Evolutionary conservation across 2,113 vertebrate genomes (phyloP), one percentile per base, ranked within the genome.

Genomic region (Stegastes partitus): DNA sequence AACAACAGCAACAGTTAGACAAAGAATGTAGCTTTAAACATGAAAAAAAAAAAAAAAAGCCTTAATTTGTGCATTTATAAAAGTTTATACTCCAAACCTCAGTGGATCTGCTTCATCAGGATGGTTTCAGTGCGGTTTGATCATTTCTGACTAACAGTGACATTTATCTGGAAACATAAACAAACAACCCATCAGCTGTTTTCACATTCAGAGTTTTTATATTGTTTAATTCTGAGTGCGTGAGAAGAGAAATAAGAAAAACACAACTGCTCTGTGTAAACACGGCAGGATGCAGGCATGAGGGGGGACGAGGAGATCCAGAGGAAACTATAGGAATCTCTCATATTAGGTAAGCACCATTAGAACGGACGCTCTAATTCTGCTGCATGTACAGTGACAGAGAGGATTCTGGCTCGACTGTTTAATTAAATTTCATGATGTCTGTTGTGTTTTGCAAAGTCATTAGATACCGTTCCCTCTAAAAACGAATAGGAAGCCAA

Each of bases 401-500:
- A 69, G 14, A 4, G 53, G 63, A 49, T 19, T 26, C 12, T 22
- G 9, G 26, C 5, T 34, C n/a, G 11, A 39, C 61, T 44, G 14
- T 61, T 47, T 61, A 11, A 47, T 66, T 56, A 54, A 31, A 71
- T 82, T 58, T 64, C 66, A 72, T 11, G 22, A 66, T 55, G 64
- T 59, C 50, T 37, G 56, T 11, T 69, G 45, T 56, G 44, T 79
- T 87, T 64, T 68, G 71, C 45, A 56, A 58, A 73, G 54, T 67
- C 65, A 74, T 69, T 77, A 80, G 69, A 57, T 69, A 25, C 22
- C 21, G 31, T 11, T 61, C 74, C 72, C 51, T 55, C 19, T 54
- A 31, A 74, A 55, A 68, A 74, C n/a, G 22, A 61, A 55, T 1
- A 37, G 12, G 8, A 64, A 68, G 26, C 59, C 47, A 50, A 74